Evolutionary conservation across 2,888 invertebrate species (phyloP), one percentile per base, ranked within the genome.

Genomic region (Athalia rosae): DNA sequence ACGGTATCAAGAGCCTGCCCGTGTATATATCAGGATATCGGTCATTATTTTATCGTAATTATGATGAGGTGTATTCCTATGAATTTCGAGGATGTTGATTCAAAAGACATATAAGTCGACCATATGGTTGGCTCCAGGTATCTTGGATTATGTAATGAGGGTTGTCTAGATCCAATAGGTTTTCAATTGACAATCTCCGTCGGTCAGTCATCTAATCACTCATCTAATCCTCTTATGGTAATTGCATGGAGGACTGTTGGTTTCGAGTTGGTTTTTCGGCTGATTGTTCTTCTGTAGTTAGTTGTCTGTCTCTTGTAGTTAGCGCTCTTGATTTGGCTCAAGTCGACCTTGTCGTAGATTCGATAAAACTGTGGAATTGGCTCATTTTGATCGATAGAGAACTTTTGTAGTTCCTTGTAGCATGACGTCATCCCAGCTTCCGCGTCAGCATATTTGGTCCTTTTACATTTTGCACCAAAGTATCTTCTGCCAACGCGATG

Each of bases 401-500:
- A 15, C 79, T 47, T 81, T 83, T 28, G 82, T 73, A 82, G 56
- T 69, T 81, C 79, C 43, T 82, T 43, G 48, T 79, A 81, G 45
- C 80, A 83, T 28, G 28, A 28, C 28, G 45, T 76, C 78, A 7
- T 76, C 61, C 0, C 78, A 78, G 58, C 66, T 4, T 73, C 82
- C 66, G 0, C 81, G 48, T 7, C 4, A 58, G 1, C 77, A 83
- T 13, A 28, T 28, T 74, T 15, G 41, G 64, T 77, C 7, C 81
- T 81, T 9, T 79, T 76, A 59, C 82, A 84, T 71, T 80, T 76
- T 59, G 82, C 62, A 7, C 83, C 79, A 73, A 28, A 0, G 80
- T 80, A 77, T 83, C 83, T 59, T 82, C 84, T 67, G 77, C 67
- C n/a, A n/a, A n/a, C n/a, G n/a, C n/a, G n/a, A n/a, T n/a, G n/a